A percentile compares a stretch with the other conserved stretches of the same genome.
Conservation (phyloP, 1,140 invertebrate species). For the Drosophila littoralis region DNA sequence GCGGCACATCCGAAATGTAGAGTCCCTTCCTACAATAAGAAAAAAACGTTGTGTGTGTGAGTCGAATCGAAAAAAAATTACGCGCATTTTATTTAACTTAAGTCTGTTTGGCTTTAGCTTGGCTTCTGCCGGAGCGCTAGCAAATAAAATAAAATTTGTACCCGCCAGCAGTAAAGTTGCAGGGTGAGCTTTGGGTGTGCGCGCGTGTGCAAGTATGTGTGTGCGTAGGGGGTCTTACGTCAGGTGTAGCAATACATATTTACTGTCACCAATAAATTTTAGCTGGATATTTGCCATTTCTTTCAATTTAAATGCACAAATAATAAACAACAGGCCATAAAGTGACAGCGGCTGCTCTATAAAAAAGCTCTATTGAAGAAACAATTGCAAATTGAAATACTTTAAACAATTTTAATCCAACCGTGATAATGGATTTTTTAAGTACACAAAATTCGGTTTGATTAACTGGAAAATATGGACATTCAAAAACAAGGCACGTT, state of each 20-base stretch:
- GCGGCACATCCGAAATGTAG: slow-evolving; percentile 97
- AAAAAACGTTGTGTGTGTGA: slow-evolving; percentile 20
- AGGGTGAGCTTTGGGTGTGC: not conserved
- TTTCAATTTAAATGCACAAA: slow-evolving; percentile 67
- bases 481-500: not conserved
- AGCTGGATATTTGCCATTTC: slow-evolving; percentile 61
- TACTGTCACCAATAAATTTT: slow-evolving; percentile 77
- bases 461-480: not conserved
- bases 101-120: slow-evolving; percentile 55
- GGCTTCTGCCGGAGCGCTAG: slow-evolving; percentile 22
- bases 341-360: slow-evolving; percentile 18
- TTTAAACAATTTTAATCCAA: not conserved
- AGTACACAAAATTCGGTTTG: not conserved
- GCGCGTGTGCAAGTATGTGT: not conserved
- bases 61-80: slow-evolving; percentile 52
- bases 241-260: slow-evolving; percentile 54
- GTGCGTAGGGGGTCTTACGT: slow-evolving; percentile 1
- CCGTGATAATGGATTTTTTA: not conserved
- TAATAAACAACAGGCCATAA: slow-evolving; percentile 51
- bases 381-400: slow-evolving; percentile 6
- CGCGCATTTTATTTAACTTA: slow-evolving; percentile 68
- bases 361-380: slow-evolving; percentile 35
- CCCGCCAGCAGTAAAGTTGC: not conserved
- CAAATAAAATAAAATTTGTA: slow-evolving; percentile 43
- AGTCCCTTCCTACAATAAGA: slow-evolving; percentile 90